Percentiles rank a stretch among this genome's conserved stretches.
phyloP scores from a whole-genome alignment of 2,797 vertebrate species.

The Cyprinodon diabolis region DNA sequence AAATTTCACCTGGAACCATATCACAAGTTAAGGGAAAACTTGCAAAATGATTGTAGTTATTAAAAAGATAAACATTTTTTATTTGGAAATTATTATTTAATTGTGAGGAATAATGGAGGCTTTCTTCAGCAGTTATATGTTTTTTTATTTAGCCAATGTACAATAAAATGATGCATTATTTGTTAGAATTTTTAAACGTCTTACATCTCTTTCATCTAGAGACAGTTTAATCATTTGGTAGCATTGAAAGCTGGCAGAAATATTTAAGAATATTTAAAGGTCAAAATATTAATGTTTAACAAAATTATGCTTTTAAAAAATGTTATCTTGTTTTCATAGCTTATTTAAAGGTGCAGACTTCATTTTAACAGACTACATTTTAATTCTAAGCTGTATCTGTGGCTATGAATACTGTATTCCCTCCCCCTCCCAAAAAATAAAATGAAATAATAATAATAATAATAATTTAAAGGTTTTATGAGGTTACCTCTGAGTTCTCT shows the following conservation, averaged over 20 bases:
- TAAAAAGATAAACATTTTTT: fast-evolving
- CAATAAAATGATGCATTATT: not conserved
- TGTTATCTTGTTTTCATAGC: not conserved
- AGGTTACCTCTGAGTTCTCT: constrained; percentile 19
- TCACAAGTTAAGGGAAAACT: not conserved
- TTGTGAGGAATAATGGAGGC: too few species aligned
- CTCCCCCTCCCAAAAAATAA: too few species aligned
- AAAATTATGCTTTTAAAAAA: not conserved
- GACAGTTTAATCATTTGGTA: not conserved
- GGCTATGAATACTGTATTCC: not conserved
- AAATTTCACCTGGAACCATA: not conserved
- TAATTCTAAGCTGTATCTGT: not conserved
- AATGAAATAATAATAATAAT: too few species aligned
- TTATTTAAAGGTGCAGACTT: not conserved
- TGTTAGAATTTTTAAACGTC: not conserved
- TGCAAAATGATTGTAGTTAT: not conserved
- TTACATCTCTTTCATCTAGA: not conserved
- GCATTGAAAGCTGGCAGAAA: not conserved
- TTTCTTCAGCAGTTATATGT: too few species aligned
- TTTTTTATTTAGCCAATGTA: too few species aligned
- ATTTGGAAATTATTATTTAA: not conserved
- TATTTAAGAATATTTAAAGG: not conserved
- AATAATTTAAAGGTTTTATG: not conserved
- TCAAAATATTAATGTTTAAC: not conserved
- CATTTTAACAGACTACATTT: not conserved